A percentile compares a stretch with the other conserved stretches of the same genome.
These are phyloP conservation scores for Matsumyia berberina DNA, from an alignment of 2,888 invertebrate genomes.

Conservation along the genomic window DNA sequence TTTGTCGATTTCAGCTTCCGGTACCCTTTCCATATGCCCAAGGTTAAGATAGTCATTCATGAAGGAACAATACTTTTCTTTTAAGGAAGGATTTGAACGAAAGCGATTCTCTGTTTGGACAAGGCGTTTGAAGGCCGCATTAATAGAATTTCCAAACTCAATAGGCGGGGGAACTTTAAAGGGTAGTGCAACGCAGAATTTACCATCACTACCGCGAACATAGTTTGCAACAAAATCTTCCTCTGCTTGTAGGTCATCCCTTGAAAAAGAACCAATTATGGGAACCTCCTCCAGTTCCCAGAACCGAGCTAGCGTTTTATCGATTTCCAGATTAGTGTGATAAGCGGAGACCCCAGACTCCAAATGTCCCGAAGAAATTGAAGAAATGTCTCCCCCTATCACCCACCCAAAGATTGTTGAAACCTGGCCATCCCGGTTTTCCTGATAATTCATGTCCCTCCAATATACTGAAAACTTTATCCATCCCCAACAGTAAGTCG, in stretches of 20 bases:
- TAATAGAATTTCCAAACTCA: constrained; percentile 17
- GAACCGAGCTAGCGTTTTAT: no score
- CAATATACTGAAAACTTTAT: no score
- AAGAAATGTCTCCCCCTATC: constrained; percentile 17
- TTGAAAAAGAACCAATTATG: neutral
- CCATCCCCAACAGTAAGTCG: no score
- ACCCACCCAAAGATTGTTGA: no score
- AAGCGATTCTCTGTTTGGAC: neutral
- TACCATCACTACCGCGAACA: neutral
- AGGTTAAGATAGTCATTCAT: no score
- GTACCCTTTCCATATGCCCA: no score
- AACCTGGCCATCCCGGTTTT: neutral
- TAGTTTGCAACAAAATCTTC: neutral
- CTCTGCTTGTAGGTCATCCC: neutral
- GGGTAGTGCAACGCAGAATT: constrained; percentile 8
- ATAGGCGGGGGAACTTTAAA: neutral
- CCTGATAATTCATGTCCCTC: constrained; percentile 7
- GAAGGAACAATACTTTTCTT: no score
- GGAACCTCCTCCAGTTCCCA: neutral
- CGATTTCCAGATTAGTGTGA: neutral
- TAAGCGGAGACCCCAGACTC: neutral
- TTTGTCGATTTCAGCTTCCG: no score
- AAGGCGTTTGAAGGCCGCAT: constrained; percentile 1
- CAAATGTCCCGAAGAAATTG: neutral
- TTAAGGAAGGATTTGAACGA: no score